Base-by-base conservation (phyloP, 2,888 invertebrate genomes). In the Gibbula magus region DNA sequence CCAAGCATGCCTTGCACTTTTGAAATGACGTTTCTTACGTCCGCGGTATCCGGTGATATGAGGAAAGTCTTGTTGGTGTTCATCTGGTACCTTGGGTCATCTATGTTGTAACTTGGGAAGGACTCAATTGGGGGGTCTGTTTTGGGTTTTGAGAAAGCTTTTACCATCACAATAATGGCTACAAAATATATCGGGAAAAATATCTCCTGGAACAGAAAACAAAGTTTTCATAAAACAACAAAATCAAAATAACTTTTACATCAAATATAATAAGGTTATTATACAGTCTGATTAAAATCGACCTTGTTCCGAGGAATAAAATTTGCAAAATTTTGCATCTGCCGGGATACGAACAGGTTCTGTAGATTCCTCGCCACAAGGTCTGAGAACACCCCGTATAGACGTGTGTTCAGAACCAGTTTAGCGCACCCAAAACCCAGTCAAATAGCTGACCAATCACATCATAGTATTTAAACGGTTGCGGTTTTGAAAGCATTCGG, bases 111-210 rank as follows among this genome's bases (percentile, higher is more conserved):
- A 25, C 75, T 78, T 8, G 88, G 88, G 54, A 88, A 87, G 2
- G 76, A 61, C 1, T 83, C 39, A 39, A 87, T 81, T 8, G 80
- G 80, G 29, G 86, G 83, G 51, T 86, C 75, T 13, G 82, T 80
- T 45, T 84, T 82, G 25, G 86, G 85, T 53, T 85, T 83, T 20
- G 83, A 82, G 0, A 84, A 73, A 4, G 53, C 77, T 75, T 85
- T 85, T 22, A 96, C 94, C 89, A 96, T 94, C 86, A 96, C 95
- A 83, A 96, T 94, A 84, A 96, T 95, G 52, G 95, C 95, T 83
- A 96, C 93, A 52, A 96, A 96, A 92, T 96, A 96, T 0, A 96
- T 94, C 1, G 97, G 96, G 83, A 96, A 94, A 83, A 96, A 94
- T 75, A 96, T 94, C 93, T 96, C 96, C 96, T 96, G 94, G 78